These are phyloP conservation scores for Girardinichthys multiradiatus DNA, from an alignment of 2,113 vertebrate genomes.

Conservation along the genomic window DNA sequence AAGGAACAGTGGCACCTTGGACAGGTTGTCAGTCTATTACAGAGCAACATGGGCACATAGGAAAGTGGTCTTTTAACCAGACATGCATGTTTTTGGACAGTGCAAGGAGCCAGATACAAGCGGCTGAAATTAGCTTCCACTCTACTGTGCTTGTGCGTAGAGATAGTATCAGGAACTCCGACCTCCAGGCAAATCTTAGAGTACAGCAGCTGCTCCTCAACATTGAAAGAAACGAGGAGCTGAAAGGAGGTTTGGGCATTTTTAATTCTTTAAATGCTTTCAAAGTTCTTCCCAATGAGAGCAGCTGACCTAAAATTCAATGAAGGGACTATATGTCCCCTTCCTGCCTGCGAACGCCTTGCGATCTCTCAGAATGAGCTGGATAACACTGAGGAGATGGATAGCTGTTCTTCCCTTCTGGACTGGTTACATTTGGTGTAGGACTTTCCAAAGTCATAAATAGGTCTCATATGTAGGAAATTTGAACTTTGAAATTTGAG, in stretches of 20 bases:
- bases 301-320: neutral
- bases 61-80: too few species aligned
- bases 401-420: neutral
- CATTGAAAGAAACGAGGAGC: neutral
- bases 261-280: neutral
- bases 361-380: neutral
- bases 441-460: neutral
- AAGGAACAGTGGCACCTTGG: too few species aligned
- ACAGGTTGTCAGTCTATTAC: too few species aligned
- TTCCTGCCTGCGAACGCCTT: neutral
- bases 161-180: too few species aligned
- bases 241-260: too few species aligned
- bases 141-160: too few species aligned
- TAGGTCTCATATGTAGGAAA: neutral
- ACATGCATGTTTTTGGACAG: too few species aligned
- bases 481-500: neutral
- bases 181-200: neutral
- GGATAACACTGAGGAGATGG: neutral
- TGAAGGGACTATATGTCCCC: neutral
- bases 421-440: too few species aligned
- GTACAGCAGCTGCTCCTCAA: neutral
- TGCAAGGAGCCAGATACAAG: too few species aligned
- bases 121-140: too few species aligned
- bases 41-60: too few species aligned
- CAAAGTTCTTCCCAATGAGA: neutral